These are phyloP conservation scores for Berghia stephanieae DNA, from an alignment of 1,140 invertebrate species.

Conservation along the genomic window DNA sequence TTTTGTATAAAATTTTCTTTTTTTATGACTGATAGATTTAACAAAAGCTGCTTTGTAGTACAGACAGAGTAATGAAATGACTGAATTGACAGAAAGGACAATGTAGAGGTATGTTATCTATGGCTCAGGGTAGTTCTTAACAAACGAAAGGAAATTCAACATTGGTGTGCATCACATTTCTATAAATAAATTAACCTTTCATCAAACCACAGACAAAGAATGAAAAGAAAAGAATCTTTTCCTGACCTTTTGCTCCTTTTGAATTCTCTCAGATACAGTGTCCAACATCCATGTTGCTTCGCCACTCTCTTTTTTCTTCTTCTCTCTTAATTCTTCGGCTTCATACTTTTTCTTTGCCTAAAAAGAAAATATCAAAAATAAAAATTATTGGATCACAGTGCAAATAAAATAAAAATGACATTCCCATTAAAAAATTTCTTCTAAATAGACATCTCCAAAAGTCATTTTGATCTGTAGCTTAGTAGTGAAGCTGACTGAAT, in stretches of 20 bases:
- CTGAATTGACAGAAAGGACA: too few relatives aligned
- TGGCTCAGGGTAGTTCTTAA: too few relatives aligned
- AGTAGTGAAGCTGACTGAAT: neutral
- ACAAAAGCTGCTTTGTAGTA: too few relatives aligned
- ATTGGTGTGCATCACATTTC: too few relatives aligned
- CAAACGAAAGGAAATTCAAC: too few relatives aligned
- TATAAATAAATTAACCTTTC: too few relatives aligned
- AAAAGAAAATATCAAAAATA: slow-evolving; percentile 29
- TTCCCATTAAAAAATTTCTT: neutral
- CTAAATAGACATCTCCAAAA: neutral
- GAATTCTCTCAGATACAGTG: slow-evolving; percentile 51
- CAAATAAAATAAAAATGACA: neutral
- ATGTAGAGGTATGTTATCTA: too few relatives aligned
- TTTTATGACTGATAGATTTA: too few relatives aligned
- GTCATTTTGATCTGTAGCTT: neutral
- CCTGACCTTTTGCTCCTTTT: slow-evolving; percentile 53
- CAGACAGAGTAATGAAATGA: too few relatives aligned
- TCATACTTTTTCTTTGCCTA: slow-evolving; percentile 61
- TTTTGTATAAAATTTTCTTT: too few relatives aligned
- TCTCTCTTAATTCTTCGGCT: slow-evolving; percentile 52
- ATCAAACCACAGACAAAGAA: too few relatives aligned
- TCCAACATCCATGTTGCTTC: slow-evolving; percentile 63
- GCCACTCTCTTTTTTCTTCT: slow-evolving; percentile 50
- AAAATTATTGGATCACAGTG: neutral
- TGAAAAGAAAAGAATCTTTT: too few relatives aligned